Base-by-base conservation (phyloP, 30 jellyfish, hydroid and myxozoan genomes). In the Aurelia sp. region DNA sequence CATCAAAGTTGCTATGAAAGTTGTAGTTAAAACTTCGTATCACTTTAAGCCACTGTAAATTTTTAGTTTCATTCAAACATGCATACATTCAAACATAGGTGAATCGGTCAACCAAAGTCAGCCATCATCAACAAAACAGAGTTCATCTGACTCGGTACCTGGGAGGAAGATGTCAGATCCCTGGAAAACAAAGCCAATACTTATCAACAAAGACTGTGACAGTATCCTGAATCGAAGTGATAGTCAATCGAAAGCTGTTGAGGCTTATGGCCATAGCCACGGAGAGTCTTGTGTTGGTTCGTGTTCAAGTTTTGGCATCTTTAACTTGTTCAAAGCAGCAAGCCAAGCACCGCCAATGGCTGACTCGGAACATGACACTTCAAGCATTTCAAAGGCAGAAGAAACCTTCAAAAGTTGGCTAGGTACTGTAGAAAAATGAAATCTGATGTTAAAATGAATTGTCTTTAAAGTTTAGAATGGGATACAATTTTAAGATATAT, bases 141-240 rank as follows among this genome's bases (percentile, higher is more conserved):
- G 55, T 44, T 44, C 55, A 44, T 44, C 55, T 44, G 55, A 44
- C 15, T 44, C 55, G 3, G 15, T 10, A 44, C 10, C 55, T 44
- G 55, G 55, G 44, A 44, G 30, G 19, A 65, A 65, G 44, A 17
- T 37, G 13, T 27, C 79, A 4, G 62, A 37, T 69, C 55, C 55
- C 55, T 69, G 79, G 79, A 69, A 69, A 15, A 69, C 79, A 15
- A 58, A 57, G 22, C 79, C 79, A 4, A 15, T 69, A 65, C 62
- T 69, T 13, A 69, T 69, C 41, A 69, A 69, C 62, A 47, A 69
- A 69, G 62, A 57, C 21, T 15, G 35, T 6, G 20, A 69, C 62
- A 35, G 61, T 69, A 15, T 60, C 15, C 16, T 44, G 15, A 44
- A 44, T 44, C 55, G 15, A 44, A 44, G 55, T 44, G 55, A 44